These are phyloP conservation scores for Garrulus glandarius DNA, from an alignment of 2,797 vertebrate genomes.

Conservation along the genomic window DNA sequence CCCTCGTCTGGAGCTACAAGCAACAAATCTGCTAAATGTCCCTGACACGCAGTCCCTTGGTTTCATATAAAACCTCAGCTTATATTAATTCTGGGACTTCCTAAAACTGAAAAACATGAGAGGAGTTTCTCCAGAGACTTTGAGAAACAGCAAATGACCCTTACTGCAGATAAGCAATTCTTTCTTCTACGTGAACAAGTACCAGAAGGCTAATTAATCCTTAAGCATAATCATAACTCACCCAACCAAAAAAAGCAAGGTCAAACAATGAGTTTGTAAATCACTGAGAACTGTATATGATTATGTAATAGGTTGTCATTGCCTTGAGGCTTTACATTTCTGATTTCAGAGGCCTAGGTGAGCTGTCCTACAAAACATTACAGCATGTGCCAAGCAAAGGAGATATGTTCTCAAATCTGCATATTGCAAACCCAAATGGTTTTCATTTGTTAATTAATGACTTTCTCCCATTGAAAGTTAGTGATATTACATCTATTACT, in stretches of 20 bases:
- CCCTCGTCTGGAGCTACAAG: not conserved
- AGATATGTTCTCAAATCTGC: not conserved
- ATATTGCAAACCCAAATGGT: not conserved
- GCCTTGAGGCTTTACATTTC: conserved; percentile 7
- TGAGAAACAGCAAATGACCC: not conserved
- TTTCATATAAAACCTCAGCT: not conserved
- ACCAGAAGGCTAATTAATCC: conserved; percentile 37
- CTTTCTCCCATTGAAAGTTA: conserved; percentile 16
- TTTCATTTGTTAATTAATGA: conserved; percentile 19
- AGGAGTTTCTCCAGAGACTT: not conserved
- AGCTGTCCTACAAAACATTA: not conserved
- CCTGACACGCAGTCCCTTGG: not conserved
- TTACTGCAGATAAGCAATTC: not conserved
- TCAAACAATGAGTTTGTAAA: conserved; percentile 1
- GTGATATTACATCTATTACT: not conserved
- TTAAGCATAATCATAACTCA: not conserved
- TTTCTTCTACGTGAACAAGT: not conserved
- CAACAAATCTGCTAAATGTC: not conserved
- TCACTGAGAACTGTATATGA: not conserved
- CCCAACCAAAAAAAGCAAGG: conserved; percentile 22
- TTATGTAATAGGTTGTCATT: not conserved
- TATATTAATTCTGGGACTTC: conserved; percentile 1
- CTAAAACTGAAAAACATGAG: not conserved
- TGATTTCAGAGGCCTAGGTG: not conserved
- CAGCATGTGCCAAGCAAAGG: not conserved